Evolutionary conservation across 1,140 invertebrate genomes (phyloP).

Genomic region (Watersipora subatra): DNA sequence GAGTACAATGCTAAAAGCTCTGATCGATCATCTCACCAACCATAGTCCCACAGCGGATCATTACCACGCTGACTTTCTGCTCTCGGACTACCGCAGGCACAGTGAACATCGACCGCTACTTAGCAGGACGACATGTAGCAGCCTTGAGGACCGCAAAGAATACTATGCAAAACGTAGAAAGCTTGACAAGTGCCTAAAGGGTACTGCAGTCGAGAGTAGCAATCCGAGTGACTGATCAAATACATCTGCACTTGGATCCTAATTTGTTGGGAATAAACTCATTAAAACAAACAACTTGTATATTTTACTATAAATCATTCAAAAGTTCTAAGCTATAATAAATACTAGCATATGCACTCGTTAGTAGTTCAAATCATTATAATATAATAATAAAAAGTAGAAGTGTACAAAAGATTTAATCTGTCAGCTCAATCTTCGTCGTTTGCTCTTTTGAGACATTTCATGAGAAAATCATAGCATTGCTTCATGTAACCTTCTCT

Average conservation of each 20-base stretch:
- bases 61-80: neutral
- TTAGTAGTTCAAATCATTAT: too few relatives aligned
- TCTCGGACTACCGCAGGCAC: neutral
- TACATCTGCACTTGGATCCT: too few relatives aligned
- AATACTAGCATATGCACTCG: too few relatives aligned
- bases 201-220: too few relatives aligned
- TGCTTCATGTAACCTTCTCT: slow-evolving; percentile 49
- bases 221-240: too few relatives aligned
- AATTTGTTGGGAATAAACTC: too few relatives aligned
- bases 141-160: slow-evolving; percentile 57
- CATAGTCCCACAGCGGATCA: neutral
- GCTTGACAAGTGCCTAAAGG: slow-evolving; percentile 3
- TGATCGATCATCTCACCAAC: neutral
- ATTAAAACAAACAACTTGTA: neutral
- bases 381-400: too few relatives aligned
- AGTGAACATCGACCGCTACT: slow-evolving; percentile 15
- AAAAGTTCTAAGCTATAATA: too few relatives aligned
- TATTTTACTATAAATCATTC: too few relatives aligned
- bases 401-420: too few relatives aligned
- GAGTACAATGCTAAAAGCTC: neutral
- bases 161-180: slow-evolving; percentile 51
- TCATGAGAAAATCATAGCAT: slow-evolving; percentile 49
- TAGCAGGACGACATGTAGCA: slow-evolving; percentile 41
- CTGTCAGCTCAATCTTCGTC: too few relatives aligned
- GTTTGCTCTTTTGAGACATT: slow-evolving; percentile 39